phyloP scores from a whole-genome alignment of 2,888 invertebrate species.

The Pristionchus maxplancki region DNA sequence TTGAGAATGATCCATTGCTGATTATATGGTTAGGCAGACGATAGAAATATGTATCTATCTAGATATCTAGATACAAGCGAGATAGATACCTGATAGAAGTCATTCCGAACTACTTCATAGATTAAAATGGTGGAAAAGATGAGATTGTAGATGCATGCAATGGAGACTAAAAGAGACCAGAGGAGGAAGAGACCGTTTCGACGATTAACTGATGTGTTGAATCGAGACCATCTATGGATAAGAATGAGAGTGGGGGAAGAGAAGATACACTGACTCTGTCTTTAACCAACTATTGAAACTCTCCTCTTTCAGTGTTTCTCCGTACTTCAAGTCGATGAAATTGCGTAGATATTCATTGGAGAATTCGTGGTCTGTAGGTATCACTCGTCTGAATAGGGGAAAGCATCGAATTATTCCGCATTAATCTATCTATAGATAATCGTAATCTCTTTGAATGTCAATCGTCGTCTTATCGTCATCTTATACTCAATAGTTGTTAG shows the following conservation, averaged over 20 bases:
- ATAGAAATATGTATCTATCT: neutral
- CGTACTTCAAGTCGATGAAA: neutral
- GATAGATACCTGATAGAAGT: slow-evolving; percentile 35
- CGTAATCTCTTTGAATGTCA: neutral
- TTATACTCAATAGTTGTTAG: too few species aligned
- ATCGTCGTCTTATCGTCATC: neutral
- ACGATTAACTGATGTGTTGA: slow-evolving; percentile 40
- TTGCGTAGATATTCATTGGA: neutral
- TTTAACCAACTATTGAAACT: neutral
- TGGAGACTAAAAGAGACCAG: slow-evolving; percentile 44
- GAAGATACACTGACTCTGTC: neutral
- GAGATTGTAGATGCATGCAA: slow-evolving; percentile 38
- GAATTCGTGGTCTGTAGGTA: neutral
- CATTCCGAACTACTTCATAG: slow-evolving; percentile 31
- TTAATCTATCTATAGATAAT: too few species aligned
- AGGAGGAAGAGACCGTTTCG: slow-evolving; percentile 19
- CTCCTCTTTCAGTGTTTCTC: neutral
- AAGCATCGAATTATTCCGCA: neutral
- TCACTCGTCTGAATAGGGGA: neutral
- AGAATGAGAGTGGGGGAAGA: neutral
- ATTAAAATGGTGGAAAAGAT: slow-evolving; percentile 42
- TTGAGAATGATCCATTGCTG: slow-evolving; percentile 39
- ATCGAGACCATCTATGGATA: slow-evolving; percentile 1
- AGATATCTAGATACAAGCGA: too few species aligned
- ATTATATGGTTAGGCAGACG: neutral